Conservation (phyloP, 2,113 vertebrate species). For the Pterophyllum scalare region DNA sequence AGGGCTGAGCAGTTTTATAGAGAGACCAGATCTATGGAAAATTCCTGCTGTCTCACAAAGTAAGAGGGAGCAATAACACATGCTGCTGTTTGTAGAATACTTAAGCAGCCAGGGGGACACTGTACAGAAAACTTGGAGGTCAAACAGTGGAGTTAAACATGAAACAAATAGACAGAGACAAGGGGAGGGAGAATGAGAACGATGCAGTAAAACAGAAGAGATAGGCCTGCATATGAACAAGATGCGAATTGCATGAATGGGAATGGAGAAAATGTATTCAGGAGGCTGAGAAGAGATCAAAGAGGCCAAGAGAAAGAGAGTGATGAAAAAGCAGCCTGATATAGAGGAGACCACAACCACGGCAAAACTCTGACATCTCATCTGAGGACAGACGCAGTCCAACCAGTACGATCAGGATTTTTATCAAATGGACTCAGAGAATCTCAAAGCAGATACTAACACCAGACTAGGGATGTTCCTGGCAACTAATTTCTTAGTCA, state of each 20-base stretch:
- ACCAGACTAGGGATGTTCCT: background rate
- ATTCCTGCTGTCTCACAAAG: slow-evolving; percentile 47
- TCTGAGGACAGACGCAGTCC: background rate
- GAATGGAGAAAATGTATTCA: background rate
- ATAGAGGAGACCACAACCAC: background rate
- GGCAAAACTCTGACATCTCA: background rate
- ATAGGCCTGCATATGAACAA: background rate
- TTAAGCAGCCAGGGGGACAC: slow-evolving; percentile 46
- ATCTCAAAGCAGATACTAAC: background rate
- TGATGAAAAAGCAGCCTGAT: background rate
- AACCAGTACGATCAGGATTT: background rate
- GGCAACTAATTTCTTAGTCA: too few relatives aligned
- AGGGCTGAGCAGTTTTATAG: slow-evolving; percentile 53
- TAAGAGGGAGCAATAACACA: slow-evolving; percentile 44
- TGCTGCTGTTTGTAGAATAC: slow-evolving; percentile 61
- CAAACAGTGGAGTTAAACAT: slow-evolving; percentile 51
- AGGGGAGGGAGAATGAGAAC: background rate
- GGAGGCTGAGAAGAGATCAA: background rate
- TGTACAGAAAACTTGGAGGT: slow-evolving; percentile 48
- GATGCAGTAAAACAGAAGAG: background rate
- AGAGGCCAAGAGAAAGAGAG: background rate
- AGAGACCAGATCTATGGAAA: slow-evolving; percentile 55
- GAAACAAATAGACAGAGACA: background rate
- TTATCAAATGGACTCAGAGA: background rate
- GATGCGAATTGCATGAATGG: background rate